Base-by-base conservation (phyloP, 2,113 vertebrate species). In the Dunckerocampus dactyliophorus region DNA sequence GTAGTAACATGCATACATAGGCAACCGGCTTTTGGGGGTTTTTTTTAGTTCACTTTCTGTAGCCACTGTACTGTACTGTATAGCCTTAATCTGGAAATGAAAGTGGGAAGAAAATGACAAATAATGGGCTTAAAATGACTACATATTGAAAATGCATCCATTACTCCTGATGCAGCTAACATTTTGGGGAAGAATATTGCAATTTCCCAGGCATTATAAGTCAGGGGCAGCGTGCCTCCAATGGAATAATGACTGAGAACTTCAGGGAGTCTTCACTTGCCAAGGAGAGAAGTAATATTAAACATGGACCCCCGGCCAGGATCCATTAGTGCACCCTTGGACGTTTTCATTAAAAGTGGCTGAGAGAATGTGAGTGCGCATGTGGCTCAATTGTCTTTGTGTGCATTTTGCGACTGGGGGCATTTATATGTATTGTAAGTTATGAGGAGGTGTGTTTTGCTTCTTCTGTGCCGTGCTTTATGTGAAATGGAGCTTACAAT, bases 171-270 rank as follows among this genome's bases (percentile, higher is more conserved):
- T 55, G 51, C 19, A 50, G 46, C 59, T 59, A 28, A 64, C 52
- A 66, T 19, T 11, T 59, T 8, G 2, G 47, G 54, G 22, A 68
- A 62, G 31, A 12, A 19, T 15, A 13, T 5, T 58, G 63, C 20
- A 63, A 70, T 67, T 63, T 60, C 57, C 48, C 16, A 28, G 53
- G 24, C 51, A 46, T 59, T 49, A 50, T 48, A 24, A 70, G 55
- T 69, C 34, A 9, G 64, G 74, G 42, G 61, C 45, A 34, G 19
- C 45, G 45, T 59, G 62, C 21, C 1, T 75, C 60, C 58, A 42
- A 51, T 49, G 62, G 57, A 76, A 74, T 65, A 72, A 75, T 82
- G 69, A 81, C 66, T 28, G n/a, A 28, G 24, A 83, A 76, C 66
- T 69, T 71, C 60, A 47, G 67, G 47, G 72, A 81, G 61, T 65